Base-by-base conservation (phyloP, 2,113 vertebrate genomes). In the Pomatorhinus ruficollis region DNA sequence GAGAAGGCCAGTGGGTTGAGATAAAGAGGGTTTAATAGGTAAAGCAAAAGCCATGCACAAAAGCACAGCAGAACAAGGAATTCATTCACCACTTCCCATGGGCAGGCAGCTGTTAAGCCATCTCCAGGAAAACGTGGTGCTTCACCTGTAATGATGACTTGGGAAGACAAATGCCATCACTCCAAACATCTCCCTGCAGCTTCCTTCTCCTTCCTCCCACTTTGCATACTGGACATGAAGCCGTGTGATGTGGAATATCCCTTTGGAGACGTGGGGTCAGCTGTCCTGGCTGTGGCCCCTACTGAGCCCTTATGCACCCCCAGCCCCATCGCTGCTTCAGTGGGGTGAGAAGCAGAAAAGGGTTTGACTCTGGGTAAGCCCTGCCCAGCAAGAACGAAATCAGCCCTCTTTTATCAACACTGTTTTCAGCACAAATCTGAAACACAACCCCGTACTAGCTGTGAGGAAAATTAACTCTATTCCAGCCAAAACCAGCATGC, bases 311-410 rank as follows among this genome's bases (percentile, higher is more conserved):
- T 6, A 31, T 33, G 50, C 27, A 12, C 11, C 17, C 39, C 35
- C 14, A 13, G 42, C 22, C 37, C n/a, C 5, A 5, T 20, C 0
- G 0, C 37, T 54, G 24, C n/a, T 22, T 23, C 3, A 7, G 20
- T 21, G 45, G 27, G 44, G 33, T 39, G 69, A 60, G 87, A 6
- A 19, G 61, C 45, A 82, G 39, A n/a, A 60, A 18, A 35, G 53
- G 13, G 10, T 64, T n/a, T 28, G 42, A 9, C 31, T 49, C 30
- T 33, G 19, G 14, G 27, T 17, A 12, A 74, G 28, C 9, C 5
- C 76, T 42, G 57, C 42, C 42, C 50, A 49, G 7, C 23, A 30
- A 5, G 13, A 40, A 13, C 0, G 0, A 25, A 39, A 44, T 10
- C 37, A 57, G 19, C 47, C 45, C 33, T 60, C 47, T 37, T 0